Percentiles rank a stretch among this genome's conserved stretches.
phyloP scores from a whole-genome alignment of 2,113 vertebrate species.

The Danionella cerebrum region DNA sequence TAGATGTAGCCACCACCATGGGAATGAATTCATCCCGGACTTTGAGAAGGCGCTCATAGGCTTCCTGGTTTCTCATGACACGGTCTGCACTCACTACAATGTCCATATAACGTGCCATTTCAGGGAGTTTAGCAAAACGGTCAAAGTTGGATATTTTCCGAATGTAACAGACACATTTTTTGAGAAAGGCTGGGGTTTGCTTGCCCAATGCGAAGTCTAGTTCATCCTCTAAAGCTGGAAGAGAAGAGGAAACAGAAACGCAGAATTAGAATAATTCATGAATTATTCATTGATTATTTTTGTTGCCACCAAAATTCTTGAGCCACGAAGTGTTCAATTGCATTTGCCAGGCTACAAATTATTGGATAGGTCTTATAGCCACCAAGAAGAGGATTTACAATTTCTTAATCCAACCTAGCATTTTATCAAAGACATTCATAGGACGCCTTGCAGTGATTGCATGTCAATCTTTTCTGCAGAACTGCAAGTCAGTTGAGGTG shows the following conservation, averaged over 20 bases:
- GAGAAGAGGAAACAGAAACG: constrained; percentile 30
- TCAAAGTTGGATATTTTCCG: constrained; percentile 97
- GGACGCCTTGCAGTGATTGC: constrained; percentile 38
- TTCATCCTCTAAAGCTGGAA: constrained; percentile 91
- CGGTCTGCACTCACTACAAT: constrained; percentile 73
- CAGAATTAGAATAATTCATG: not conserved
- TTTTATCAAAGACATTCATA: constrained; percentile 46
- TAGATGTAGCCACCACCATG: constrained; percentile 87
- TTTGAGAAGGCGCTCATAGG: constrained; percentile 86
- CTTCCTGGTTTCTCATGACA: constrained; percentile 82
- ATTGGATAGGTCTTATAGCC: constrained; percentile 42
- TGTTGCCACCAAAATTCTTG: not conserved
- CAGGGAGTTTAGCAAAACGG: constrained; percentile 86
- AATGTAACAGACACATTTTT: constrained; percentile 98
- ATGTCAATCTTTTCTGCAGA: constrained; percentile 46
- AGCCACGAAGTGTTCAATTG: not conserved
- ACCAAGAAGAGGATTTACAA: constrained; percentile 49
- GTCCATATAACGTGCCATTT: constrained; percentile 94
- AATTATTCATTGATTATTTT: constrained; percentile 18
- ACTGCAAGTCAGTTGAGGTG: no score
- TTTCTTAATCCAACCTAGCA: constrained; percentile 48
- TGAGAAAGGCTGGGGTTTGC: constrained; percentile 93
- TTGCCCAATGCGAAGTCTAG: constrained; percentile 96
- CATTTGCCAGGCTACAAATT: constrained; percentile 24
- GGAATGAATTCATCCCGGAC: constrained; percentile 97